Evolutionary conservation across 2,888 invertebrate species (phyloP).

Genomic region (Lepidonotus clava): DNA sequence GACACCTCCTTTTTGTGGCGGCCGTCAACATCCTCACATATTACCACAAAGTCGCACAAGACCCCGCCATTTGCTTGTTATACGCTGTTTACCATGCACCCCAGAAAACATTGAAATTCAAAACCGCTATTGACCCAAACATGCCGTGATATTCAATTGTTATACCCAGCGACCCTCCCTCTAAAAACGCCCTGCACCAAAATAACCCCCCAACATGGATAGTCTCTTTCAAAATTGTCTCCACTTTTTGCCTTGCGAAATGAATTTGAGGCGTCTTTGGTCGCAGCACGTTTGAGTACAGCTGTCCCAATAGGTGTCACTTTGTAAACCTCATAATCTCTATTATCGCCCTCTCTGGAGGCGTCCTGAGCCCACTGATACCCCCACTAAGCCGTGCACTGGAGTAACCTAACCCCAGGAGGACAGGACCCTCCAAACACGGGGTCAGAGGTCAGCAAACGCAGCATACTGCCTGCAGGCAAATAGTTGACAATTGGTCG

Average conservation of each 20-base stretch:
- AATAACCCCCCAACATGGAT: too few species aligned
- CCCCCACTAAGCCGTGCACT: neutral
- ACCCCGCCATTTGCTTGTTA: neutral
- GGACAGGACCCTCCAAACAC: neutral
- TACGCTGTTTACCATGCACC: constrained; percentile 15
- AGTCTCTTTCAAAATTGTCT: too few species aligned
- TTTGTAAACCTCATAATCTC: constrained; percentile 37
- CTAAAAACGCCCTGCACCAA: neutral
- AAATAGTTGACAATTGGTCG: neutral
- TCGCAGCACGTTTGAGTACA: constrained; percentile 42
- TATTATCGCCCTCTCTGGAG: neutral
- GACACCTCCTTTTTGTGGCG: neutral
- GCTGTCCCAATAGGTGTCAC: constrained; percentile 37
- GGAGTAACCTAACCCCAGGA: constrained; percentile 20
- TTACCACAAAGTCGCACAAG: neutral
- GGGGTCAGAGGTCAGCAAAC: constrained; percentile 12
- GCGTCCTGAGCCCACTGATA: constrained; percentile 6
- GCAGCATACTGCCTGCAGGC: neutral
- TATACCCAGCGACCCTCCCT: neutral
- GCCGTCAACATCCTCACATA: neutral
- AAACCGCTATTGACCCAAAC: constrained; percentile 37
- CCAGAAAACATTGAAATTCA: constrained; percentile 50
- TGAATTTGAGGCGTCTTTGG: neutral
- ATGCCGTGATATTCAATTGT: constrained; percentile 44
- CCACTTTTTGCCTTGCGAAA: too few species aligned